These are phyloP conservation scores for Cremastobaeus sp. DNA, from an alignment of 2,888 invertebrate species.

Conservation along the genomic window DNA sequence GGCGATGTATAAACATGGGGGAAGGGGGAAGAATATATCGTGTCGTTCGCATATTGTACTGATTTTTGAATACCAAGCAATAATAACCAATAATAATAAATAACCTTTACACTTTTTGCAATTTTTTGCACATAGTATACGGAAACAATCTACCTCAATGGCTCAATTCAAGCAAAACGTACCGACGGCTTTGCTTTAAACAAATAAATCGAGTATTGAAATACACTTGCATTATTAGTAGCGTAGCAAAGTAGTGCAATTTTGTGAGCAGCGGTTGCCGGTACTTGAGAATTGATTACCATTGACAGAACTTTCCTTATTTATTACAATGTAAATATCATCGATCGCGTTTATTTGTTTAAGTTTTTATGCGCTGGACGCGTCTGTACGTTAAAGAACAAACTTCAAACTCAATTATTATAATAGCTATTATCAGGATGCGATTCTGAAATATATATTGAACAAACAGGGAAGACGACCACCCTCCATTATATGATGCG, in stretches of 20 bases:
- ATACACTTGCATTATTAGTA: too few relatives aligned
- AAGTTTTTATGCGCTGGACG: conserved; percentile 48
- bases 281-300: conserved; percentile 16
- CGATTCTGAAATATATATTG: conserved; percentile 31
- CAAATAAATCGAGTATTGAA: too few relatives aligned
- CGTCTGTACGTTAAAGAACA: conserved; percentile 33
- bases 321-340: conserved; percentile 39
- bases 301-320: conserved; percentile 17
- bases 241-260: too few relatives aligned
- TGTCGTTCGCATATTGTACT: conserved; percentile 51
- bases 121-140: conserved; percentile 67
- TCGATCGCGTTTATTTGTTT: conserved; percentile 43
- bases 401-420: conserved; percentile 40
- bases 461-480: conserved; percentile 25
- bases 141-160: conserved; percentile 73
- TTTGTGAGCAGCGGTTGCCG: background rate
- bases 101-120: too few relatives aligned
- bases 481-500: conserved; percentile 27
- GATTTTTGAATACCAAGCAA: conserved; percentile 25
- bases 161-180: conserved; percentile 24
- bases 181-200: conserved; percentile 7
- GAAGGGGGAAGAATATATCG: conserved; percentile 24
- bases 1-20: background rate
- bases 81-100: too few relatives aligned
- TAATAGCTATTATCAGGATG: conserved; percentile 24